phyloP scores from a whole-genome alignment of 2,113 vertebrate species.

The Lamprotornis superbus region DNA sequence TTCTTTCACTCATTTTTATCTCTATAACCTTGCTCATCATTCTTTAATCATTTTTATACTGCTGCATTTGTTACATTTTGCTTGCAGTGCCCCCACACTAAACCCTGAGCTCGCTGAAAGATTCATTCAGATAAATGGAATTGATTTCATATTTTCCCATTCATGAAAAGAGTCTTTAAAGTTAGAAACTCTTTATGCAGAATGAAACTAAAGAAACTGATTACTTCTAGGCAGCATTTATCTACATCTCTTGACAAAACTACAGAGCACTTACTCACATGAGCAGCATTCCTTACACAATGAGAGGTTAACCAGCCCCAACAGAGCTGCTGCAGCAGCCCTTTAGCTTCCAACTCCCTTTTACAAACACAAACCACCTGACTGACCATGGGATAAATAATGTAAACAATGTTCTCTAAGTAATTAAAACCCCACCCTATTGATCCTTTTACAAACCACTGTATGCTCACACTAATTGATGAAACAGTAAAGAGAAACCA shows the following conservation, averaged over 20 bases:
- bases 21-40: slow-evolving; percentile 30
- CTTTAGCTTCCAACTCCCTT: background rate
- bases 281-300: background rate
- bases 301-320: background rate
- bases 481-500: slow-evolving; percentile 9
- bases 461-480: background rate
- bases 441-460: slow-evolving; percentile 46
- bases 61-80: slow-evolving; percentile 19
- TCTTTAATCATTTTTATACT: slow-evolving; percentile 48
- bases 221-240: slow-evolving; percentile 32
- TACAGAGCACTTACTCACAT: background rate
- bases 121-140: slow-evolving; percentile 59
- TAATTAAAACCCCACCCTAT: slow-evolving; percentile 37
- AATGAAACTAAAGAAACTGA: slow-evolving; percentile 39
- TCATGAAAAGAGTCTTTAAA: slow-evolving; percentile 43
- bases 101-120: slow-evolving; percentile 31
- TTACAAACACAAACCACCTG: background rate
- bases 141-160: slow-evolving; percentile 64
- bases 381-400: slow-evolving; percentile 1
- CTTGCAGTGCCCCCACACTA: slow-evolving; percentile 27
- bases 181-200: slow-evolving; percentile 27
- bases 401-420: slow-evolving; percentile 10
- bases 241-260: slow-evolving; percentile 12
- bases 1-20: slow-evolving; percentile 46
- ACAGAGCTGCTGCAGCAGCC: background rate